phyloP scores from a whole-genome alignment of 2,113 vertebrate genomes.

The Phalacrocorax carbo region DNA sequence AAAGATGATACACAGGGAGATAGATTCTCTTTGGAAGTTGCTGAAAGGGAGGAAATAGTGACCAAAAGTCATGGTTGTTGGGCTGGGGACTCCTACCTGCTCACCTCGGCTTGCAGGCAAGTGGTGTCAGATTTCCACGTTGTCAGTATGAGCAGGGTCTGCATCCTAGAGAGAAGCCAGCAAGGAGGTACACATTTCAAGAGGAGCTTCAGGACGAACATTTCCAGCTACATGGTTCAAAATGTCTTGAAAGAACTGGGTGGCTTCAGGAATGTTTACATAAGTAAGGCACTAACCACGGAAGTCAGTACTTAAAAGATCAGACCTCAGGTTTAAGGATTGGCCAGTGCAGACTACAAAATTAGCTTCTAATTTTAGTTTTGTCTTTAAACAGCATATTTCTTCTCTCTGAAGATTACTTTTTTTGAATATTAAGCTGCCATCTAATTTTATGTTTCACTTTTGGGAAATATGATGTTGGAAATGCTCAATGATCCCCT shows the following conservation, averaged over 20 bases:
- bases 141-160: not conserved
- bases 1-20: not conserved
- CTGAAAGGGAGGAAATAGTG: not conserved
- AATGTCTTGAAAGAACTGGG: not conserved
- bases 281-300: not conserved
- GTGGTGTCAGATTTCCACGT: not conserved
- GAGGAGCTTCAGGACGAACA: not conserved
- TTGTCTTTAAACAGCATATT: not conserved
- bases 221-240: not conserved
- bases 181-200: not conserved
- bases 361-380: not conserved
- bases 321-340: not conserved
- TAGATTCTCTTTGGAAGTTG: not conserved
- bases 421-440: not conserved
- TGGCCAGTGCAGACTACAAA: not conserved
- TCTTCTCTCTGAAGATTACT: not conserved
- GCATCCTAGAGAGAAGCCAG: not conserved
- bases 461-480: not conserved
- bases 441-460: not conserved
- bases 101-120: not conserved
- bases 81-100: not conserved
- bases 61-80: not conserved
- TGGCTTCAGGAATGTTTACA: not conserved
- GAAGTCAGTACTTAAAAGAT: not conserved
- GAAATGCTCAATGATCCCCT: not conserved